Percentiles rank a stretch among this genome's conserved stretches.
phyloP scores from a whole-genome alignment of 2,888 invertebrate genomes.

The Lithophane leautieri region DNA sequence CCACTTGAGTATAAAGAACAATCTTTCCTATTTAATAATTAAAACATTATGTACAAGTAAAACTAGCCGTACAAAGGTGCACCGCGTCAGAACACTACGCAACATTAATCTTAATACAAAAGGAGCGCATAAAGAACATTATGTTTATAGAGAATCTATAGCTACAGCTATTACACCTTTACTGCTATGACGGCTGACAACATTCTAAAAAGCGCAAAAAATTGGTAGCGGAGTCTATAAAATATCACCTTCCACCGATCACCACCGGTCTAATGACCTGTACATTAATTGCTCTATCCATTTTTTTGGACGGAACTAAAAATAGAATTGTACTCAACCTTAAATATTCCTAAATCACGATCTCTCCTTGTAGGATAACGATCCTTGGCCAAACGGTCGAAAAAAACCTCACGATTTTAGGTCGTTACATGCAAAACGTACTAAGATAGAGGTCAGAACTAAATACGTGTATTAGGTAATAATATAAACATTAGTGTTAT shows the following conservation, averaged over 20 bases:
- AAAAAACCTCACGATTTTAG: slow-evolving; percentile 52
- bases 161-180: background rate
- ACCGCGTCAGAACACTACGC: background rate
- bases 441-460: slow-evolving; percentile 49
- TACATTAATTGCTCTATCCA: slow-evolving; percentile 4
- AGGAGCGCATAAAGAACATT: too few relatives aligned
- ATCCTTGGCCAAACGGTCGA: slow-evolving; percentile 19
- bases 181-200: background rate
- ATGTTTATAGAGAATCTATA: background rate
- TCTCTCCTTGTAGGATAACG: slow-evolving; percentile 28
- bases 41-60: background rate
- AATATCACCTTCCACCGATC: slow-evolving; percentile 19
- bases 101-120: background rate
- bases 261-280: slow-evolving; percentile 18
- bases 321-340: slow-evolving; percentile 13
- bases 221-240: background rate
- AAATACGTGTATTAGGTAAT: slow-evolving; percentile 33
- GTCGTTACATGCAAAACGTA: slow-evolving; percentile 29
- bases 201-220: background rate
- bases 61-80: background rate
- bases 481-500: slow-evolving; percentile 8
- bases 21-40: background rate
- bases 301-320: background rate
- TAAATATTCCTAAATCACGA: slow-evolving; percentile 30
- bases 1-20: too few relatives aligned